A percentile compares a stretch with the other conserved stretches of the same genome.
phyloP scores from a whole-genome alignment of 2,113 vertebrate species.

The Piliocolobus tephrosceles region DNA sequence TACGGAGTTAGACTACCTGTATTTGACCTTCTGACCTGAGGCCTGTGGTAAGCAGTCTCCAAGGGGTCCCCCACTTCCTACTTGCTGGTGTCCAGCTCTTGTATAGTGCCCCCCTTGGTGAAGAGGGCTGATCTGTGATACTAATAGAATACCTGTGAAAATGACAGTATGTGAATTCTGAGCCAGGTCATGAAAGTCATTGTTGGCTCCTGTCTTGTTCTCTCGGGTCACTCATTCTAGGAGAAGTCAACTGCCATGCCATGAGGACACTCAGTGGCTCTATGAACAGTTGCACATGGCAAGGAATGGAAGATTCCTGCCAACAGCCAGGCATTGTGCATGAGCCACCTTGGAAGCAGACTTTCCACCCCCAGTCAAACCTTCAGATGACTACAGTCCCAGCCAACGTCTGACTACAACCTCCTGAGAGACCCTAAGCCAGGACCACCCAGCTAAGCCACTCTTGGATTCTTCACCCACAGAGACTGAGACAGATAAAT shows the following conservation, averaged over 20 bases:
- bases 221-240: neutral
- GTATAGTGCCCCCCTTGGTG: neutral
- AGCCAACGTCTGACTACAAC: neutral
- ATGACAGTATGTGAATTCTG: neutral
- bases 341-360: neutral
- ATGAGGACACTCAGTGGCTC: neutral
- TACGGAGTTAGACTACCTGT: neutral
- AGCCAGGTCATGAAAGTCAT: neutral
- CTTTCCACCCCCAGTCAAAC: neutral
- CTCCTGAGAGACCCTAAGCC: neutral
- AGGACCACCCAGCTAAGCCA: neutral
- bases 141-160: neutral
- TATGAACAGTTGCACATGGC: neutral
- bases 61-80: neutral
- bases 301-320: neutral
- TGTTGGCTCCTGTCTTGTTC: neutral
- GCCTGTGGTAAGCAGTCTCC: neutral
- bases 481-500: neutral
- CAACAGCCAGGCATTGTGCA: neutral
- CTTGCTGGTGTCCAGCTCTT: neutral
- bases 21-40: neutral
- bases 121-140: neutral
- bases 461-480: neutral
- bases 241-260: neutral
- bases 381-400: neutral